phyloP scores from a whole-genome alignment of 2,797 vertebrate genomes.

The Allobates femoralis region DNA sequence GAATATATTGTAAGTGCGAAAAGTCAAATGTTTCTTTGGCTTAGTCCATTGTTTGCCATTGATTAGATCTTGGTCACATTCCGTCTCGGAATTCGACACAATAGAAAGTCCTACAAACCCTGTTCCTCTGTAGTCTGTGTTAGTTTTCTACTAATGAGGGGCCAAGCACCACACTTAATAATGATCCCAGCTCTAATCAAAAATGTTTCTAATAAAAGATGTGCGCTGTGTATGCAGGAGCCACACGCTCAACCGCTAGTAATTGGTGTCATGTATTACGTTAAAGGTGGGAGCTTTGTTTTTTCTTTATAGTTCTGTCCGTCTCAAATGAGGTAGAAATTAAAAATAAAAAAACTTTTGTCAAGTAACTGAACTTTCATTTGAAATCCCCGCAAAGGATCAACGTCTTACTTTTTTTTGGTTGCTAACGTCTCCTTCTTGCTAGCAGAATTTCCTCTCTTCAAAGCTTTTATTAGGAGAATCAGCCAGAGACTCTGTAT shows the following conservation, averaged over 20 bases:
- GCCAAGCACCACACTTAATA: constrained; percentile 30
- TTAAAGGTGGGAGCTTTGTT: constrained; percentile 22
- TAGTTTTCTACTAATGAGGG: constrained; percentile 32
- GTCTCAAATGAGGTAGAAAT: constrained; percentile 13
- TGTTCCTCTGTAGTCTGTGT: background rate
- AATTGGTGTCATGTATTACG: constrained; percentile 52
- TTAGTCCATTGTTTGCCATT: background rate
- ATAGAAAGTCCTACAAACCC: background rate
- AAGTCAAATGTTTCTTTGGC: background rate
- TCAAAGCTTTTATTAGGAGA: constrained; percentile 59
- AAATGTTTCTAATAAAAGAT: constrained; percentile 41
- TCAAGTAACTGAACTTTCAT: constrained; percentile 41
- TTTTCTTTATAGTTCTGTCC: background rate
- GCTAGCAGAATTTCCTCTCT: constrained; percentile 47
- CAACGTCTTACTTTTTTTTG: constrained; percentile 24
- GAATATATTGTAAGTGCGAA: background rate
- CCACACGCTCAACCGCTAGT: constrained; percentile 7
- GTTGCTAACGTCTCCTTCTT: constrained; percentile 7
- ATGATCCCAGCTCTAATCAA: constrained; percentile 33
- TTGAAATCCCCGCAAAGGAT: constrained; percentile 46
- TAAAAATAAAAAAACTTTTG: constrained; percentile 39
- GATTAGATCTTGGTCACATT: background rate
- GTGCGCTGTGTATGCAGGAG: background rate
- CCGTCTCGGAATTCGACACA: background rate
- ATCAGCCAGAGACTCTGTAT: constrained; percentile 53